Evolutionary conservation across 1,140 invertebrate genomes (phyloP).

Genomic region (Venturia canescens): DNA sequence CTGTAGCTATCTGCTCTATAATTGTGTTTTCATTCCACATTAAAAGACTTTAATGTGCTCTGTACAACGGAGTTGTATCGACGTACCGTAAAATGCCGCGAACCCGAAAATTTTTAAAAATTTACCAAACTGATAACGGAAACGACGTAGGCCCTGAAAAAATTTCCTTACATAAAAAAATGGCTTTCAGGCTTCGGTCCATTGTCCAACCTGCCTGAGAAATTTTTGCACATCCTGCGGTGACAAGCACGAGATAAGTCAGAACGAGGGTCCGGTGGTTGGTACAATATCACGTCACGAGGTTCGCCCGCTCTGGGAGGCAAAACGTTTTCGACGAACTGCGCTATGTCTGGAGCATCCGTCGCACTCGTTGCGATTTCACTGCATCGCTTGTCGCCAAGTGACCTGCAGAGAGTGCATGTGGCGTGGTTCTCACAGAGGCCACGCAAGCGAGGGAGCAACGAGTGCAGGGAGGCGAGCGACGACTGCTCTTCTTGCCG

Average conservation of each 20-base stretch:
- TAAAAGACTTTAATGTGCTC: too few relatives aligned
- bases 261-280: conserved; percentile 50
- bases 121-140: too few relatives aligned
- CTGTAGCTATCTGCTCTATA: too few relatives aligned
- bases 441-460: conserved; percentile 72
- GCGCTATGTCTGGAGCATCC: conserved; percentile 70
- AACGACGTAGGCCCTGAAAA: too few relatives aligned
- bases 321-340: conserved; percentile 66
- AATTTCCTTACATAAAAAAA: neutral
- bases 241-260: conserved; percentile 68
- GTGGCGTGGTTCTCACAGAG: conserved; percentile 69
- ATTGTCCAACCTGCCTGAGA: conserved; percentile 72
- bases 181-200: conserved; percentile 67
- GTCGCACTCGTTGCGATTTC: conserved; percentile 67
- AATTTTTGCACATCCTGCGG: conserved; percentile 75
- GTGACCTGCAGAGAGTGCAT: conserved; percentile 72
- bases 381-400: conserved; percentile 73
- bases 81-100: too few relatives aligned
- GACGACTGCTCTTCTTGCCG: conserved; percentile 54
- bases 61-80: too few relatives aligned
- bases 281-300: conserved; percentile 56
- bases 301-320: conserved; percentile 71
- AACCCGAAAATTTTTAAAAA: too few relatives aligned
- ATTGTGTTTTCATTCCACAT: too few relatives aligned
- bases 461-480: conserved; percentile 65